Evolutionary conservation across 2,888 invertebrate species (phyloP), one percentile per base, ranked within the genome.

Genomic region (Synergus japonicus): DNA sequence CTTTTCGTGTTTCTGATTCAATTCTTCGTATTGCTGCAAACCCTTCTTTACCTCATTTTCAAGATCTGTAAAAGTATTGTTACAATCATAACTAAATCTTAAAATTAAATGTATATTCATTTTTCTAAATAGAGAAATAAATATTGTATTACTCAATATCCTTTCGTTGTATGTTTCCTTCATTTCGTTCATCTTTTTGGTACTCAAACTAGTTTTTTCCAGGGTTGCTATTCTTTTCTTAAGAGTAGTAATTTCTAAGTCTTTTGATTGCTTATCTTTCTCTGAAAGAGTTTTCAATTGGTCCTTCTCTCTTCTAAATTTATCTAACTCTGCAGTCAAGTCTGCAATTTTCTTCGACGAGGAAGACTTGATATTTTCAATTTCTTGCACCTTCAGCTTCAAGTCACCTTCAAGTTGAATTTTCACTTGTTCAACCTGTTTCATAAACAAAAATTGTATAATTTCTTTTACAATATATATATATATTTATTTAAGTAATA

Each of bases 1-100:
- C 82, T 96, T 94, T 91, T 97, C 97, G 92, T 97, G 97, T 91
- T 96, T 97, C 22, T 95, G 94, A 46, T 96, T 97, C 78, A 98
- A 93, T 86, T 97, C 96, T 73, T 96, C 96, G 89, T 96, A 96
- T 84, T 96, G 96, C 83, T 95, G 95, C 83, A 94, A 95, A 89
- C 96, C 96, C 76, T 93, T 94, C 29, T 94, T 93, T 60, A 97
- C 89, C 46, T 95, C 94, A 86, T 94, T 93, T 90, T 97, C 96
- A 79, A 96, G 90, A 86, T 95, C 96, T 94, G 81, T 4, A 84
- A 85, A 92, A 94, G 82, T 10, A n/a, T 76, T 46, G 79, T 69
- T 54, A 78, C 13, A 78, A 43, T 10, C 10, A 58, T 77, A 18
- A 67, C n/a, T 9, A 58, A 77, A 69, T 78, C 41, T 63, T 41